Base-by-base conservation (phyloP, 2,797 vertebrate genomes). In the Sparus aurata region DNA sequence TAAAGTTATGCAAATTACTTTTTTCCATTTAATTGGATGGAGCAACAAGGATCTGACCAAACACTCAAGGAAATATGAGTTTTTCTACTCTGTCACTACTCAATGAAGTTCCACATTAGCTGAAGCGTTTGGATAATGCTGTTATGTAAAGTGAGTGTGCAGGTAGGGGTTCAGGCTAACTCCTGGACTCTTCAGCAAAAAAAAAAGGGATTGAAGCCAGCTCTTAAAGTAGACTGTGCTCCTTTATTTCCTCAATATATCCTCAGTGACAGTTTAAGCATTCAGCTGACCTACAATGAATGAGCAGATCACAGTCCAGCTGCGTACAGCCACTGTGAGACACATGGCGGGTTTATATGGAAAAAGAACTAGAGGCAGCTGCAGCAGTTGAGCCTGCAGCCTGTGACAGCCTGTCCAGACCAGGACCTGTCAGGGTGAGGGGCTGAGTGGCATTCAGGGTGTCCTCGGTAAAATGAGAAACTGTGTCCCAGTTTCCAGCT, bases 101-200 rank as follows among this genome's bases (percentile, higher is more conserved):
- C 30, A 34, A 43, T 66, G 60, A 62, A 61, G 53, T 57, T 64
- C 49, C 69, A 66, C 64, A 70, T 63, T 52, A 73, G 69, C 75
- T 9, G 12, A 71, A 73, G 73, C 60, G 66, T 75, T 69, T 75
- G 18, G 58, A 18, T 62, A 50, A 75, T 41, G 43, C 75, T 73
- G 20, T 82, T 85, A 69, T 82, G 67, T 73, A 73, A 72, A 80
- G 65, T 53, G 61, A 72, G 62, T n/a, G 50, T 62, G 67, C 61
- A 79, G 63, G 66, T 69, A 59, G 79, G 69, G 34, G 47, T 63
- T 46, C 13, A 12, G 16, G 25, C 60, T 77, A 43, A 49, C 16
- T 43, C 41, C 18, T 34, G 43, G 59, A 45, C 62, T 47, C 53
- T 11, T 63, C 30, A 27, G 45, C 61, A 74, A 46, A 47, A 69